These are phyloP conservation scores for Danaus plexippus DNA, from an alignment of 1,140 invertebrate species.

Conservation along the genomic window DNA sequence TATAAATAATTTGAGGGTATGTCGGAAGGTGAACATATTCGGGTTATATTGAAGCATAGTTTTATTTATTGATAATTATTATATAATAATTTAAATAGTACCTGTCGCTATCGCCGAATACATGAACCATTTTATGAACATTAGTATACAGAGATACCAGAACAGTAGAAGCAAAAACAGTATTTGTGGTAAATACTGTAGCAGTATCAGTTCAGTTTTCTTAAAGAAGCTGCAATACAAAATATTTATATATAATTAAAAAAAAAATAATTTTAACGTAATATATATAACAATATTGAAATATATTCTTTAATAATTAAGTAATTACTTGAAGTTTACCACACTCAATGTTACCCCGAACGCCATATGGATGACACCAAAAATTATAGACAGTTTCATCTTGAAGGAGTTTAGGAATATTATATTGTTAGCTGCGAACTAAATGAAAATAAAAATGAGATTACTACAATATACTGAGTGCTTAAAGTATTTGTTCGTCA, in stretches of 20 bases:
- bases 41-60: too few species aligned
- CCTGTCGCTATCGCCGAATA: slow-evolving; percentile 79
- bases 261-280: too few species aligned
- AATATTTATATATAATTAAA: not conserved
- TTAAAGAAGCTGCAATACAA: slow-evolving; percentile 78
- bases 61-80: too few species aligned
- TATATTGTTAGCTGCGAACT: slow-evolving; percentile 90
- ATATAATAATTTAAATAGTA: slow-evolving; percentile 6
- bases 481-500: not conserved
- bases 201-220: slow-evolving; percentile 80
- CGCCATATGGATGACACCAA: slow-evolving; percentile 93
- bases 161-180: slow-evolving; percentile 89
- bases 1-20: too few species aligned
- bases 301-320: slow-evolving; percentile 19
- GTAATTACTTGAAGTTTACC: slow-evolving; percentile 85
- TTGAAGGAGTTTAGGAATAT: slow-evolving; percentile 95
- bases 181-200: slow-evolving; percentile 91
- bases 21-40: too few species aligned
- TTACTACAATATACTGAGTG: slow-evolving; percentile 2
- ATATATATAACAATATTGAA: too few species aligned
- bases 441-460: slow-evolving; percentile 30
- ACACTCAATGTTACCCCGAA: slow-evolving; percentile 90
- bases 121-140: slow-evolving; percentile 90
- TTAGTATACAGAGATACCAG: slow-evolving; percentile 87
- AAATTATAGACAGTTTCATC: slow-evolving; percentile 96